Base-by-base conservation (phyloP, 1,140 invertebrate genomes). In the Scaptodrosophila lebanonensis region DNA sequence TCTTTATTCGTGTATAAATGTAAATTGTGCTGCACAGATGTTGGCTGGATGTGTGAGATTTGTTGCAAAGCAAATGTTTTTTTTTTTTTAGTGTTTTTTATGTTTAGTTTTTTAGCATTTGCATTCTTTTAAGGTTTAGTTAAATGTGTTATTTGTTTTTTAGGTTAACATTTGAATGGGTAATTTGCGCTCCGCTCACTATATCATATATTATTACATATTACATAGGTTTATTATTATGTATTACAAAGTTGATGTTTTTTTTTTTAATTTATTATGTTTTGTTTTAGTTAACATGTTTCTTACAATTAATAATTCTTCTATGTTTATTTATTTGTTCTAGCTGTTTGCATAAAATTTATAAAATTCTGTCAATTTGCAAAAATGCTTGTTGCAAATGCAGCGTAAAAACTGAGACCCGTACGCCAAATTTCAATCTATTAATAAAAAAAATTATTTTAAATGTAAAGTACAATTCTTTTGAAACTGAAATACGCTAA, bases 111-210 rank as follows among this genome's bases (percentile, higher is more conserved):
- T 54, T 30, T 44, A 35, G 20, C 16, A 33, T 38, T 39, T n/a
- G n/a, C n/a, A n/a, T n/a, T n/a, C n/a, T n/a, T 42, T 49, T 57
- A 43, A 51, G 25, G 35, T 79, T 73, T 63, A 67, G 66, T 82
- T 75, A 82, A 82, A 82, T 82, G 75, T 76, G 38, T 53, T 70
- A 27, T 82, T 70, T 69, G 83, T 82, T 83, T 76, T 82, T 82
- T 73, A 66, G 75, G 69, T 79, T 82, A 75, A 82, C 75, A 82
- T 79, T 79, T 73, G 65, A 68, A 54, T 61, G 64, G 73, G 59
- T 68, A 65, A 16, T 30, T 68, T 49, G 50, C 64, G 51, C 57
- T 57, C 51, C 39, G 57, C 58, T 69, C 56, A 27, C 65, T 69
- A 62, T 69, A 68, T 68, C 45, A 56, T 66, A 68, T 25, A 49